Evolutionary conservation across 2,113 vertebrate species (phyloP), one percentile per base, ranked within the genome.

Genomic region (Puma concolor): DNA sequence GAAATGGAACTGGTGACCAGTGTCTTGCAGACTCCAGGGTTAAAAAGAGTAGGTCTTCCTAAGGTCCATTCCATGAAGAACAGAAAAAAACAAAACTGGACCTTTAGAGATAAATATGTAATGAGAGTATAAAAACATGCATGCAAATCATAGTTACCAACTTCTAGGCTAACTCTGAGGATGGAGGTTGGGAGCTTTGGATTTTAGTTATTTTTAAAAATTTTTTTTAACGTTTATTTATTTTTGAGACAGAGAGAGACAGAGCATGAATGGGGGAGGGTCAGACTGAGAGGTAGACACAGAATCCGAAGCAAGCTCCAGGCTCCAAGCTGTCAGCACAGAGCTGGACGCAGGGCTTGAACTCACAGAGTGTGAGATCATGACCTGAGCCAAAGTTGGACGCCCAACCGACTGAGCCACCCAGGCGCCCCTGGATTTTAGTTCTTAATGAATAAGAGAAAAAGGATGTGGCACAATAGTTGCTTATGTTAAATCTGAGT

Each of bases 381-480:
- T 44, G 44, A 44, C 44, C 44, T 44, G 44, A 44, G 44, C 44
- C 44, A 1, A 44, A 44, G 44, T 44, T 44, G 44, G 44, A 44
- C 7, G 8, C 44, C 44, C 44, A 44, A 44, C 44, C 1, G 44
- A 44, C 44, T 44, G 44, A 44, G 44, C 44, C 8, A 9, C 44
- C 44, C 44, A 44, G 7, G 44, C 1, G 44, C 44, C 44, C 44
- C 44, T 7, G n/a, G 38, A 52, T 92, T 85, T 31, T 87, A 63
- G 19, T 91, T 33, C 57, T 87, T 76, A 92, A 63, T 27, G n/a
- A 86, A 69, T n/a, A 91, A 66, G 38, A 97, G 74, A 87, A 96
- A 79, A 54, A 4, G 57, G 19, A 84, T 33, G 25, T 60, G 64
- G 44, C 19, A 71, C 4, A 31, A 38, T 84, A 93, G 85, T 96